These are phyloP conservation scores for Pyxicephalus adspersus DNA, from an alignment of 2,113 vertebrate species.

Conservation along the genomic window DNA sequence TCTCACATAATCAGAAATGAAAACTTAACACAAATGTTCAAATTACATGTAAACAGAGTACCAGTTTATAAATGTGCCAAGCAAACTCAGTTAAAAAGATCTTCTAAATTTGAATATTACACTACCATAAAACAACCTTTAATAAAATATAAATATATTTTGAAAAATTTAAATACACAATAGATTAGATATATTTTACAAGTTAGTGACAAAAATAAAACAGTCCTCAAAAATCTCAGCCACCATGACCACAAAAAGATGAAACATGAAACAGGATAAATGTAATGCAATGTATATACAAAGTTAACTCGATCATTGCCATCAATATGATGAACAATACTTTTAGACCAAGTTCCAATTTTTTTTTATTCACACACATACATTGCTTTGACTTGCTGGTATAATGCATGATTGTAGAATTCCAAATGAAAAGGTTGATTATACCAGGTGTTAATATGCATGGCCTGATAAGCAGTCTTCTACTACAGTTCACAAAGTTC, in stretches of 20 bases:
- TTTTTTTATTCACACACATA: neutral
- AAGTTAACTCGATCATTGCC: slow-evolving; percentile 56
- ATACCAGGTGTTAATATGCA: too few species aligned
- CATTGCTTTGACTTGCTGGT: neutral
- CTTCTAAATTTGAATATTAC: slow-evolving; percentile 20
- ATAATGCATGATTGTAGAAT: neutral
- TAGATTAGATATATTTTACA: slow-evolving; percentile 43
- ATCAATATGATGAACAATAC: slow-evolving; percentile 71
- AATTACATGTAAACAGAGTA: slow-evolving; percentile 24
- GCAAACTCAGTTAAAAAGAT: slow-evolving; percentile 18
- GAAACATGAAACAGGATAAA: neutral
- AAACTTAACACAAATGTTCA: neutral
- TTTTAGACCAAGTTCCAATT: slow-evolving; percentile 20
- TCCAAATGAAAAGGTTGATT: neutral
- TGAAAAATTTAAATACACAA: slow-evolving; percentile 46
- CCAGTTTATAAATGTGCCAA: neutral
- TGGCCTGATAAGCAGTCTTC: too few species aligned
- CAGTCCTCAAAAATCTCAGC: slow-evolving; percentile 14
- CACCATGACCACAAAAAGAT: neutral
- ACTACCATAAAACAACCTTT: slow-evolving; percentile 34
- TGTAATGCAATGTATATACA: slow-evolving; percentile 1
- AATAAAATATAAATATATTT: slow-evolving; percentile 52
- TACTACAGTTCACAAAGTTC: too few species aligned
- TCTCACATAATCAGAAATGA: too few species aligned
- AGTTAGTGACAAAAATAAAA: neutral